Base-by-base conservation (phyloP, 2,113 vertebrate species). In the Seriola quinqueradiata region DNA sequence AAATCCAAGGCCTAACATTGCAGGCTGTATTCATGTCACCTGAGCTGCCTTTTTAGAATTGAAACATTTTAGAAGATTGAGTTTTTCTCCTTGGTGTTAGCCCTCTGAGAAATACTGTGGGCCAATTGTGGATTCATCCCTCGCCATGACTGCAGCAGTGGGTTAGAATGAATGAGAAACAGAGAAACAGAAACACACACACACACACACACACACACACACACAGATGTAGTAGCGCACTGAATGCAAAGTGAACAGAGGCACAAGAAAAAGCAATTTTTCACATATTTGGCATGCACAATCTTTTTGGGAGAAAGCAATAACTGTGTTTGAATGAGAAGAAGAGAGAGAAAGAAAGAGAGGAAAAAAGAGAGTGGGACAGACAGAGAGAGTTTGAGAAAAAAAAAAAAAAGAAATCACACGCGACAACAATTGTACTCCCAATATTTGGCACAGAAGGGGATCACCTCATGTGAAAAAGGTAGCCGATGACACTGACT, bases 51-150 rank as follows among this genome's bases (percentile, higher is more conserved):
- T 79, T 77, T 77, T 65, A 69, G 54, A 75, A 44, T 38, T 50
- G 23, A 86, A 80, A 63, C 40, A 66, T 79, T 82, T 82, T 67
- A 42, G 13, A 80, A 66, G 23, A 82, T 40, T 75, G 81, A 75
- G 3, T 88, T 83, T 83, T 83, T 83, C 75, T 77, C 70, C 21
- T 57, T 67, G 69, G 79, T 78, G 72, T 72, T 46, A 36, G n/a
- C 70, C 75, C 67, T 58, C 52, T 75, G 77, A 90, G 88, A 86
- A 90, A 78, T 64, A 80, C 38, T 16, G 46, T 17, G 28, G 70
- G 68, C 28, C 63, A 48, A 85, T 81, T 83, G 85, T 83, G 83
- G 82, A 85, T 92, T 88, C 86, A 74, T 82, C 57, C 70, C 74
- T 68, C 5, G 48, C 57, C 74, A 28, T 64, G 65, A 46, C 79